Base-by-base conservation (phyloP, 2,888 invertebrate genomes). In the Arctia plantaginis region DNA sequence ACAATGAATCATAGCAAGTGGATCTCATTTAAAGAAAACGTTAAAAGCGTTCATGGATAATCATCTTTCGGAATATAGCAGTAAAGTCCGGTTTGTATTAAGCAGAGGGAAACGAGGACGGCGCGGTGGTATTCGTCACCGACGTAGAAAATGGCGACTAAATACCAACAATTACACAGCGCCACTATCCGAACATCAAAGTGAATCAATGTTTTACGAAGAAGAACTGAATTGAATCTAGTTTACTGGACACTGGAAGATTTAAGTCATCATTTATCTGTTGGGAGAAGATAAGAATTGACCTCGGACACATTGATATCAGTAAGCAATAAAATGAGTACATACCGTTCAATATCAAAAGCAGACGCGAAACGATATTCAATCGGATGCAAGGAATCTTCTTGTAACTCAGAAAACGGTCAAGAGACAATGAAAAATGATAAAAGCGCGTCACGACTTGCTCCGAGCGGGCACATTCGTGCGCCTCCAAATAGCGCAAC, bases 81-180 rank as follows among this genome's bases (percentile, higher is more conserved):
- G 90, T 95, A 95, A 91, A 93, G 95, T 93, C 92, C 89, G 90
- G 91, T 94, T 95, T 94, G 85, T 90, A 83, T 85, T 88, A 89
- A 84, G 81, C 84, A 82, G 82, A 81, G 81, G 84, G 87, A 94
- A 94, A 93, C 91, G 95, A 92, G 94, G 94, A 94, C 95, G 94
- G 92, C 87, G 90, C 93, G 91, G 92, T 82, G 89, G 92, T 92
- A 94, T 94, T 95, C 95, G 95, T 95, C 95, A 95, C 93, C 93
- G 92, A 92, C 89, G 93, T 95, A 95, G 95, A 95, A 95, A 95
- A 95, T 95, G 95, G 95, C 95, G 95, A 95, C 94, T 95, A 94
- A 95, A 95, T 94, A 94, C 94, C 92, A 94, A 94, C 93, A 95
- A 95, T 94, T 94, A 94, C 92, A 92, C 88, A 87, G 91, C 85